Percentiles rank a stretch among this genome's conserved stretches.
Evolutionary conservation across 2,888 invertebrate genomes (phyloP).

Genomic region (Agrotis clavis): DNA sequence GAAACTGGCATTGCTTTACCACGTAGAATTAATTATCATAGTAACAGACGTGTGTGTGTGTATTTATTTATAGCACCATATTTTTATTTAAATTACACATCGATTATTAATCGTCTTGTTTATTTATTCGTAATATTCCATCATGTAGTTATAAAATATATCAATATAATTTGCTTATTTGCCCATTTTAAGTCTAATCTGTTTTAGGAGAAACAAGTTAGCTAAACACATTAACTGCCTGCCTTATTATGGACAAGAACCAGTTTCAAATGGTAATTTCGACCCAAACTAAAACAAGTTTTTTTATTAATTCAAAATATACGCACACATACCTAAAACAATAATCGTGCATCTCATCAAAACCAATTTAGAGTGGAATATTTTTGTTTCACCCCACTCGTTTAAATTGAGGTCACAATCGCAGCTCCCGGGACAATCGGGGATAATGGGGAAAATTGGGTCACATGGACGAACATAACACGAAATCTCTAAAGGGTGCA

Average conservation of each 20-base stretch:
- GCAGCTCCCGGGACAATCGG: constrained; percentile 23
- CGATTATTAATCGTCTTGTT: constrained; percentile 1
- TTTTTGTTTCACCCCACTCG: constrained; percentile 28
- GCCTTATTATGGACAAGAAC: constrained; percentile 24
- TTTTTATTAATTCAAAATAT: constrained; percentile 35
- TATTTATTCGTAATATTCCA: constrained; percentile 39
- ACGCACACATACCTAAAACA: constrained; percentile 22
- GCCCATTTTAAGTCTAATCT: constrained; percentile 12
- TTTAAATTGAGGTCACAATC: constrained; percentile 30
- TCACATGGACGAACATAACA: constrained; percentile 72
- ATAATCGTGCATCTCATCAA: constrained; percentile 23
- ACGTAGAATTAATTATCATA: constrained; percentile 52
- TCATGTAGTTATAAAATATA: constrained; percentile 27
- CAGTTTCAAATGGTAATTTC: constrained; percentile 40
- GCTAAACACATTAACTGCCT: constrained; percentile 7
- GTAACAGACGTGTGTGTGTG: constrained; percentile 47
- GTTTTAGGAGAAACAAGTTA: constrained; percentile 12
- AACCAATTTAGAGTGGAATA: constrained; percentile 24
- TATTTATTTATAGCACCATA: constrained; percentile 51
- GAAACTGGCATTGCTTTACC: constrained; percentile 29
- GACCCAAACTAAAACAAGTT: constrained; percentile 24
- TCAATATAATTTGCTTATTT: constrained; percentile 12
- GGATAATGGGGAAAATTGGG: constrained; percentile 70
- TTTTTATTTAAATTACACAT: constrained; percentile 47
- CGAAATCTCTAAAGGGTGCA: constrained; percentile 74